These are phyloP conservation scores for Trilocha varians DNA, from an alignment of 2,888 invertebrate genomes.

Conservation along the genomic window DNA sequence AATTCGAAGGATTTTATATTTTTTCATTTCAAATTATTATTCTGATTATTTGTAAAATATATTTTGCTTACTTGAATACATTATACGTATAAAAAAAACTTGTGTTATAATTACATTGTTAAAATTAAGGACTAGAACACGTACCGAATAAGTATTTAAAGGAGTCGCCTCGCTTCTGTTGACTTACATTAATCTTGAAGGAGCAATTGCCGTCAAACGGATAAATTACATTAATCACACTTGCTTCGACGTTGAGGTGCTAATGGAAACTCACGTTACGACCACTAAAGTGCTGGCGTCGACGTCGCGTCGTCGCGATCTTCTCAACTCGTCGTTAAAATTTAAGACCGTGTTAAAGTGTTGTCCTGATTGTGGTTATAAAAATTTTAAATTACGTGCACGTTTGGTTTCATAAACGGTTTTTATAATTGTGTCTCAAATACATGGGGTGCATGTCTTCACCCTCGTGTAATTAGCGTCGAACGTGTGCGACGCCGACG, in stretches of 20 bases:
- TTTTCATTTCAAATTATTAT: too few species aligned
- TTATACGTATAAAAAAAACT: too few species aligned
- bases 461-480: neutral
- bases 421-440: neutral
- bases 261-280: conserved; percentile 49
- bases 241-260: conserved; percentile 51
- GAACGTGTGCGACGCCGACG: neutral
- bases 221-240: conserved; percentile 62
- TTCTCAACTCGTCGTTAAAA: neutral
- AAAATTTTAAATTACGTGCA: neutral
- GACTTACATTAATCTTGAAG: conserved; percentile 29
- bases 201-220: conserved; percentile 49
- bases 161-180: conserved; percentile 1
- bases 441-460: neutral
- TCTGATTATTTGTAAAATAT: too few species aligned
- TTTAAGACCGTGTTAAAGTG: neutral
- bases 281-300: conserved; percentile 35
- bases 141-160: neutral
- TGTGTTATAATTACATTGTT: too few species aligned
- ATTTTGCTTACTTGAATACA: too few species aligned
- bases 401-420: neutral
- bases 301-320: neutral
- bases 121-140: neutral
- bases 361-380: neutral
- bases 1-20: too few species aligned